Base-by-base conservation (phyloP, 2,888 invertebrate species). In the Geotrupes spiniger region DNA sequence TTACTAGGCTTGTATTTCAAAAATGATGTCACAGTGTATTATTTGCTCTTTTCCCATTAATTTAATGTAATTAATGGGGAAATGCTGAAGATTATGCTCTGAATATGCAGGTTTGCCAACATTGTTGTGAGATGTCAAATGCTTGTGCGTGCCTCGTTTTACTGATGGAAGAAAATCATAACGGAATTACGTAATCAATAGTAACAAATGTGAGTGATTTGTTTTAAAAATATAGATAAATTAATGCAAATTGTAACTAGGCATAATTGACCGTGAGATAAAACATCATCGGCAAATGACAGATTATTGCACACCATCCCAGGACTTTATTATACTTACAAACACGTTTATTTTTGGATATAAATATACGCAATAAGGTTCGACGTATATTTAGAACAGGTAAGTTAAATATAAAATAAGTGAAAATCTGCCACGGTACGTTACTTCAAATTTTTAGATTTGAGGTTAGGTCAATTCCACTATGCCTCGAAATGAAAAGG, bases 401-500 rank as follows among this genome's bases (percentile, higher is more conserved):
- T 33, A 33, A 33, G 33, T 33, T 2, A 8, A 4, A 2, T 4
- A 15, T 9, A 4, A 10, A 36, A 4, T 26, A 14, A 26, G 9
- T 15, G n/a, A 15, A 37, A 33, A 33, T 33, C 9, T 29, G 11
- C 5, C 12, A 3, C 11, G 15, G 14, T 33, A 9, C 14, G 12
- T 33, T 33, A 10, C 27, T 44, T 47, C 36, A 38, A 42, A 36
- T 33, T 45, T 48, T 38, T 41, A 39, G 42, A 47, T 38, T 56
- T 59, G 54, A 56, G 60, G 59, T 61, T 59, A 61, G 43, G 48
- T 46, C 14, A 40, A 39, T 38, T 27, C 42, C 12, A 45, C 39
- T 33, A 63, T 64, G 64, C 59, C 59, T 14, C 59, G 59, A 49
- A 63, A 64, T 50, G 61, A 64, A 47, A 59, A 64, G 64, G 64